These are phyloP conservation scores for Eupithecia pulchellata DNA, from an alignment of 2,888 invertebrate genomes.

Conservation along the genomic window DNA sequence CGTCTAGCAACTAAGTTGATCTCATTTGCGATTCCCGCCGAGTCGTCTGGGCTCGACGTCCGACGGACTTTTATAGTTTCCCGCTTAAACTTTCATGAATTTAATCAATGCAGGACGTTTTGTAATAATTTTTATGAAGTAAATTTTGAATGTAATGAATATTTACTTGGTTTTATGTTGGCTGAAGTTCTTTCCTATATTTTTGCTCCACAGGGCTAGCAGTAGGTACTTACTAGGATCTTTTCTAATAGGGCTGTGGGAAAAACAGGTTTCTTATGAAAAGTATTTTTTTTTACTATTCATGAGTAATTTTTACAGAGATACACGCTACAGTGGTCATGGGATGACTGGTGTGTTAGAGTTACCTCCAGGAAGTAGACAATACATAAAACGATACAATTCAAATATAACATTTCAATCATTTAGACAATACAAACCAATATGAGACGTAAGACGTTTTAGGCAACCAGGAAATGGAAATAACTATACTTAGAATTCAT, in stretches of 20 bases:
- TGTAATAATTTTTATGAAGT: slow-evolving; percentile 70
- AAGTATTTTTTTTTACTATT: background rate
- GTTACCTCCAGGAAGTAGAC: background rate
- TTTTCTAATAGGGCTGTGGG: background rate
- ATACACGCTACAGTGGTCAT: background rate
- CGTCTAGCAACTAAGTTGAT: slow-evolving; percentile 50
- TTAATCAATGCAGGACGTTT: slow-evolving; percentile 70
- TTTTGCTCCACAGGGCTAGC: background rate
- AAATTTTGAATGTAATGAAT: slow-evolving; percentile 63
- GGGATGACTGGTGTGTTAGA: background rate
- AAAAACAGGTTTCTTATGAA: background rate
- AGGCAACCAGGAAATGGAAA: background rate
- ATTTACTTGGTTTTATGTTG: slow-evolving; percentile 51
- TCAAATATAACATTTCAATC: no score
- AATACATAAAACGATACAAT: no score
- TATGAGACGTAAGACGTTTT: no score
- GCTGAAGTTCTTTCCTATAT: background rate
- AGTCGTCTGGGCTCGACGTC: slow-evolving; percentile 56
- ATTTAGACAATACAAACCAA: background rate
- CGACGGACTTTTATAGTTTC: slow-evolving; percentile 73
- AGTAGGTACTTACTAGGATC: background rate
- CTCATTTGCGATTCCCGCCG: slow-evolving; percentile 65
- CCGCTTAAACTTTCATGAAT: slow-evolving; percentile 69
- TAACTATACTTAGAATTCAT: background rate
- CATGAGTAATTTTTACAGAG: background rate